These are phyloP conservation scores for Hylomyscus alleni DNA, from an alignment of 2,797 vertebrate genomes.

Conservation along the genomic window DNA sequence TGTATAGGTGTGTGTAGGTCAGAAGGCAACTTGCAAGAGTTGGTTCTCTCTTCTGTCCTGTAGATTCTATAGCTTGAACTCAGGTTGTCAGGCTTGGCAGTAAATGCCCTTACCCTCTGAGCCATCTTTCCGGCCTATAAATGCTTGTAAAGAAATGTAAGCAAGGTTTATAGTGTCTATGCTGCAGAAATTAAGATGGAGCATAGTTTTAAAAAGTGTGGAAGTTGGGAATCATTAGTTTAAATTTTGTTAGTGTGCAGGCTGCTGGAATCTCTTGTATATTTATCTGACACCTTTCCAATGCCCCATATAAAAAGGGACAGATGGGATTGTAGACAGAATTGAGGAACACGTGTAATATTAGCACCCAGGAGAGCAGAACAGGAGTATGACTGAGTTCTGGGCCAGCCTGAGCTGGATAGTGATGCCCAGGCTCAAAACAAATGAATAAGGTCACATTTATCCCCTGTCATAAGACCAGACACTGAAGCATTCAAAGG, in stretches of 20 bases:
- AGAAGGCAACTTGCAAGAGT: background rate
- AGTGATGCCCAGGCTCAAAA: background rate
- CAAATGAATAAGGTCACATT: background rate
- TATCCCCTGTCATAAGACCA: no score
- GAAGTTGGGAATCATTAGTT: background rate
- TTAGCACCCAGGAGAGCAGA: background rate
- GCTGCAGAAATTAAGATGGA: background rate
- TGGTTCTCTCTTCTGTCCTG: background rate
- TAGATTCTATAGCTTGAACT: background rate
- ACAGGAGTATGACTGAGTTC: background rate
- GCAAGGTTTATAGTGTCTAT: background rate
- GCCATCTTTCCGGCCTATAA: background rate
- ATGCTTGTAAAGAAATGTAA: background rate
- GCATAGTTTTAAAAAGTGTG: background rate
- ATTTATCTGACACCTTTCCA: background rate
- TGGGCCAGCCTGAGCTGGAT: background rate
- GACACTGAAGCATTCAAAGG: background rate
- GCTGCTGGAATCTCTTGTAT: background rate
- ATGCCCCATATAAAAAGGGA: background rate
- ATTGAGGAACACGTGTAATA: background rate
- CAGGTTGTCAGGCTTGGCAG: background rate
- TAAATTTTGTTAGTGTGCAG: background rate
- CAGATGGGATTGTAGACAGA: rapidly evolving
- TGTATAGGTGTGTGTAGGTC: background rate
- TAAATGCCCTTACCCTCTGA: background rate